These are phyloP conservation scores for Eriosoma lanigerum DNA, from an alignment of 1,140 invertebrate species.

Conservation along the genomic window DNA sequence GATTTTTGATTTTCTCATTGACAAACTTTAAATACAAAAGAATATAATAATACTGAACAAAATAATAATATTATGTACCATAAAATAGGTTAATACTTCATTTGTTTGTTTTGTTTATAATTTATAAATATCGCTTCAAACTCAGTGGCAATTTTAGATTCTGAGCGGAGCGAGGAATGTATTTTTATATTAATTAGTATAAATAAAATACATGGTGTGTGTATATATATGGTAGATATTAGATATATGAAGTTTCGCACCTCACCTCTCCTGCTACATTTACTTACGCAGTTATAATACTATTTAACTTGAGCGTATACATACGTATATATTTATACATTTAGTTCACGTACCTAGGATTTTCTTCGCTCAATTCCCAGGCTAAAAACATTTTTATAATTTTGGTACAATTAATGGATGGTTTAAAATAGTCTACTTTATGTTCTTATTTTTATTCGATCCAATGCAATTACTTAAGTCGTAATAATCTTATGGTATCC, in stretches of 20 bases:
- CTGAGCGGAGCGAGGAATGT: no score
- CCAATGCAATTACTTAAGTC: neutral
- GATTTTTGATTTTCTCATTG: neutral
- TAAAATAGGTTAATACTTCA: neutral
- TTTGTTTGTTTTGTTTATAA: neutral
- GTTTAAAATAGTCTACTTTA: no score
- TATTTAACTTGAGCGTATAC: no score
- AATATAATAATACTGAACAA: no score
- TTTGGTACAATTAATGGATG: neutral
- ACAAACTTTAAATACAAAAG: no score
- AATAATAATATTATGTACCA: neutral
- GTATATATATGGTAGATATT: no score
- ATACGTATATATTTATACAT: neutral
- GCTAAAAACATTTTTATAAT: neutral
- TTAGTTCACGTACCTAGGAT: neutral
- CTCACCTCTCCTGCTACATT: no score
- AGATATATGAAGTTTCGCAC: no score
- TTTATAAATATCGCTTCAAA: neutral
- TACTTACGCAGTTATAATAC: no score
- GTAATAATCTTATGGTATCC: neutral
- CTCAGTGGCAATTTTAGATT: no score
- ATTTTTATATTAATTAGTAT: no score
- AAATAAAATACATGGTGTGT: no score
- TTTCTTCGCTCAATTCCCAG: neutral
- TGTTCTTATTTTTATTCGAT: neutral